Evolutionary conservation across 2,888 invertebrate genomes (phyloP), one percentile per base, ranked within the genome.

Genomic region (Pilophorus perplexus): DNA sequence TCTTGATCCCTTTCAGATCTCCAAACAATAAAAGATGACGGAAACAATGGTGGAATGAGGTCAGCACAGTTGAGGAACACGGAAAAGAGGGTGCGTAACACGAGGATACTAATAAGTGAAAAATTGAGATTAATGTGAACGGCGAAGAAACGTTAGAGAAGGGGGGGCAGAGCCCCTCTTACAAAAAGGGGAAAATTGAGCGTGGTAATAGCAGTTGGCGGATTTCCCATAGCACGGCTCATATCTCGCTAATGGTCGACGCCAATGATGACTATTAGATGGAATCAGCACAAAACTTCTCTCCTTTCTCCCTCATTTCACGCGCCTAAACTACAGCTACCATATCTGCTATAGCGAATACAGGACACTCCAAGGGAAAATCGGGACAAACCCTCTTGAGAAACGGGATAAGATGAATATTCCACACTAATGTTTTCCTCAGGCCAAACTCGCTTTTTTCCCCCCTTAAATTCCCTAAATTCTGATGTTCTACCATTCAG

Each of bases 171-270:
- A 22, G 28, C 20, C 20, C 22, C 38, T 37, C 20, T 55, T 55
- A 55, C 22, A 23, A 18, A 33, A 38, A 42, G 59, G 59, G 40
- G 48, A 46, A 48, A 62, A 46, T 62, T 62, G 46, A 48, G 62
- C 62, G 33, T 33, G 28, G 62, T 46, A 62, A 62, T 62, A 48
- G 62, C 62, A 62, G 62, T 46, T 62, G 62, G 62, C 62, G 27
- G 48, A 62, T 62, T 62, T 62, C 62, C 62, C 62, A 62, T 48
- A 46, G 23, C 48, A 46, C 62, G 48, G 62, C 28, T 46, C 62
- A 62, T 48, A 33, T 62, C 48, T 14, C 20, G 28, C 62, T 46
- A 46, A 62, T 62, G 62, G 33, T 22, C 2, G 22, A 28, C 16
- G 62, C n/a, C 27, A n/a, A 59, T 27, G 59, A 59, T 59, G 44